phyloP scores from a whole-genome alignment of 2,797 vertebrate species.

The Acipenser oxyrinchus region DNA sequence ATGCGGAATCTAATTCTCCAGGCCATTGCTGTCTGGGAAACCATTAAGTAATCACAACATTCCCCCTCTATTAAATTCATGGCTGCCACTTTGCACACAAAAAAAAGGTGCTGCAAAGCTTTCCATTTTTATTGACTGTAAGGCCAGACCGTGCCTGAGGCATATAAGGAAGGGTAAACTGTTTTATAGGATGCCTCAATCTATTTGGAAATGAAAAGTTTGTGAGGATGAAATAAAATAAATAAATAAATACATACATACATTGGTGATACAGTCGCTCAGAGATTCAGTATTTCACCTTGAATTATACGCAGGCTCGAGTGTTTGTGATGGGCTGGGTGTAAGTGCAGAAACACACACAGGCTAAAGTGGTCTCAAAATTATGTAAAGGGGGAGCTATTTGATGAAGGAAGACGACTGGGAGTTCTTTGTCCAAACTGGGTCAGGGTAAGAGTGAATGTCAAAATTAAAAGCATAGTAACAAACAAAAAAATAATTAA shows the following conservation, averaged over 20 bases:
- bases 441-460: no score
- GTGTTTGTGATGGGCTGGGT: conserved; percentile 56
- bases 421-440: no score
- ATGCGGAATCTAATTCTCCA: conserved; percentile 99
- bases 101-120: conserved; percentile 72
- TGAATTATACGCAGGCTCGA: conserved; percentile 60
- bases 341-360: conserved; percentile 10
- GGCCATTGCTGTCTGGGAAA: conserved; percentile 97
- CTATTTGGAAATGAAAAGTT: conserved; percentile 90
- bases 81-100: conserved; percentile 92
- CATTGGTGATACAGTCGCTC: conserved; percentile 57
- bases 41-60: conserved; percentile 99
- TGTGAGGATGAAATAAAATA: conserved; percentile 71
- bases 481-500: no score
- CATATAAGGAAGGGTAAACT: conserved; percentile 79
- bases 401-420: no score
- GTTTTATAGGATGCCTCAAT: conserved; percentile 82
- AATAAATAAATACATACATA: conserved; percentile 60
- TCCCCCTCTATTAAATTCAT: conserved; percentile 96
- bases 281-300: conserved; percentile 60
- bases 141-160: conserved; percentile 77
- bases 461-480: no score
- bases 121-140: conserved; percentile 87
- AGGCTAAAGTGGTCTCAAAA: conserved; percentile 33
- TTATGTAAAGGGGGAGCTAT: no score